A percentile compares a stretch with the other conserved stretches of the same genome.
These are phyloP conservation scores for Paramormyrops hopkinsi DNA, from an alignment of 2,797 vertebrate species.

Conservation along the genomic window DNA sequence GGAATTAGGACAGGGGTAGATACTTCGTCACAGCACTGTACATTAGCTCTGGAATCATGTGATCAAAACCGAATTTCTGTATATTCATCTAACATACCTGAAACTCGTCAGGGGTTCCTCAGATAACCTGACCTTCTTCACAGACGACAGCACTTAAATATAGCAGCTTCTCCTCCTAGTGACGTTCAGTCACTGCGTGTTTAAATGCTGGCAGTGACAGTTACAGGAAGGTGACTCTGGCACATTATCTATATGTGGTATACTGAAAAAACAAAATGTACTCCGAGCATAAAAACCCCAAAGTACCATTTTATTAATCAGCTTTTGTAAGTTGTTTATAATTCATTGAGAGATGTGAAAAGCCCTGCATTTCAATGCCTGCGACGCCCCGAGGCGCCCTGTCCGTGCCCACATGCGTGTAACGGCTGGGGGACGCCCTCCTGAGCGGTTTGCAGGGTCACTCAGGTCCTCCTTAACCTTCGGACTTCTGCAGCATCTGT, in stretches of 20 bases:
- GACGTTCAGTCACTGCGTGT: neutral
- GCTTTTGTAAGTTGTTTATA: neutral
- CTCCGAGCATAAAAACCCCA: neutral
- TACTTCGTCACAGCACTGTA: neutral
- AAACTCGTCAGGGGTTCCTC: neutral
- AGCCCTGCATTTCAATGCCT: neutral
- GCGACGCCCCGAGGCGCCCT: neutral
- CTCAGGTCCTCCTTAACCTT: slow-evolving; percentile 27
- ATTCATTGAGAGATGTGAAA: neutral
- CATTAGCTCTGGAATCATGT: neutral
- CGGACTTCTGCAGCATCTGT: slow-evolving; percentile 43
- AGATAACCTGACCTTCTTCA: neutral
- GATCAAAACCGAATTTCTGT: neutral
- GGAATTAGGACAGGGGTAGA: neutral
- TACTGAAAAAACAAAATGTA: neutral
- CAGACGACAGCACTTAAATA: neutral
- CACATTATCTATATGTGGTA: neutral
- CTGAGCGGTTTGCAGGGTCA: neutral
- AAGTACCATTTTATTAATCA: neutral
- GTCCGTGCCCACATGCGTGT: neutral
- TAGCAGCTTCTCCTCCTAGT: neutral
- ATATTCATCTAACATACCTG: neutral
- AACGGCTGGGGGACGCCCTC: neutral
- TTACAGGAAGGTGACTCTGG: neutral
- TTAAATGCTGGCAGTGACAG: neutral